Evolutionary conservation across 2,797 vertebrate species (phyloP).

Genomic region (Macroramphosus scolopax): DNA sequence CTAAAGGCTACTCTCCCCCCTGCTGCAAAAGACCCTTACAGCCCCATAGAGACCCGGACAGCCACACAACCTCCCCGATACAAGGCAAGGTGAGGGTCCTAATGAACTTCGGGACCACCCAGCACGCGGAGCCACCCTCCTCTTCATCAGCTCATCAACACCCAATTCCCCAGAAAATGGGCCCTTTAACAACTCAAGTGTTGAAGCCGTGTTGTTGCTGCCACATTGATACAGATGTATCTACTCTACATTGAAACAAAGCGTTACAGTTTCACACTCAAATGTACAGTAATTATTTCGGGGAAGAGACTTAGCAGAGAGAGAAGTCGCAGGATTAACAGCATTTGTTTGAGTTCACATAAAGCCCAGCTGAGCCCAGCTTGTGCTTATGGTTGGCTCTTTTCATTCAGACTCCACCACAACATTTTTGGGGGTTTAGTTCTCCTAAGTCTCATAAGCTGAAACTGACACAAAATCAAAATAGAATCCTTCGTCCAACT

Average conservation of each 20-base stretch:
- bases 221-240: slow-evolving; percentile 38
- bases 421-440: slow-evolving; percentile 75
- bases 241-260: slow-evolving; percentile 37
- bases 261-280: slow-evolving; percentile 31
- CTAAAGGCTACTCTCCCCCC: slow-evolving; percentile 63
- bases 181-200: slow-evolving; percentile 65
- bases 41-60: slow-evolving; percentile 69
- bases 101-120: slow-evolving; percentile 71
- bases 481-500: slow-evolving; percentile 62
- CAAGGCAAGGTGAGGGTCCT: slow-evolving; percentile 62
- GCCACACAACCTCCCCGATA: slow-evolving; percentile 61
- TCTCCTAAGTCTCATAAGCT: slow-evolving; percentile 70
- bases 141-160: slow-evolving; percentile 81
- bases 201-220: slow-evolving; percentile 52
- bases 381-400: slow-evolving; percentile 63
- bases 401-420: slow-evolving; percentile 66
- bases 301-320: slow-evolving; percentile 53
- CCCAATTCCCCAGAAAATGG: slow-evolving; percentile 77
- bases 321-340: slow-evolving; percentile 52
- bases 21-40: slow-evolving; percentile 68
- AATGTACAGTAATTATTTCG: slow-evolving; percentile 46
- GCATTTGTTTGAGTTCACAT: slow-evolving; percentile 53
- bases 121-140: slow-evolving; percentile 67
- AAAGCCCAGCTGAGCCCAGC: slow-evolving; percentile 47
- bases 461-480: slow-evolving; percentile 74